These are phyloP conservation scores for Bombus soroeensis DNA, from an alignment of 1,140 invertebrate species.

Conservation along the genomic window DNA sequence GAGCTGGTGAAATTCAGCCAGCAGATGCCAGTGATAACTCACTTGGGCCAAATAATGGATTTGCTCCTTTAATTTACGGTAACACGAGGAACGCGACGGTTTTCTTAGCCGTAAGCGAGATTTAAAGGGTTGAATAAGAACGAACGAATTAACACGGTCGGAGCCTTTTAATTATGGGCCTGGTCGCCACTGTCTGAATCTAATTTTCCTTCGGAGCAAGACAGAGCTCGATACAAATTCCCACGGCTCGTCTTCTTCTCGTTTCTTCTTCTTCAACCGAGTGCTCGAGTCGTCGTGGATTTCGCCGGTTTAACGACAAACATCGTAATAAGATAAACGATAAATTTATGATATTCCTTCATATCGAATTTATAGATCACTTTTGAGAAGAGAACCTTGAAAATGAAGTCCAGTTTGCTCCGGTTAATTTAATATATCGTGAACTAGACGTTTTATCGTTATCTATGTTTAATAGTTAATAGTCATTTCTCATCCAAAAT, in stretches of 20 bases:
- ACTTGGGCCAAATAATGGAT: conserved; percentile 62
- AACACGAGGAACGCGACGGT: conserved; percentile 8
- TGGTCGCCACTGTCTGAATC: conserved; percentile 42
- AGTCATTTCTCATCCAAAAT: neutral
- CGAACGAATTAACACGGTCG: conserved; percentile 58
- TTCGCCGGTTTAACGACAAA: neutral
- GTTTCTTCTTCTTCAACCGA: neutral
- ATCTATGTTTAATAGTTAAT: neutral
- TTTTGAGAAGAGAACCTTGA: too few relatives aligned
- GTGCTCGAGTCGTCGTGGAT: conserved; percentile 5
- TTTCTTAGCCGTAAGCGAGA: conserved; percentile 32
- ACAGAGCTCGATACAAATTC: conserved; percentile 25
- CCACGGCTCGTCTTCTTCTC: neutral
- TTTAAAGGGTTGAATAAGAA: conserved; percentile 61
- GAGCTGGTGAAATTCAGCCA: conserved; percentile 11
- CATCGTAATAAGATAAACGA: neutral
- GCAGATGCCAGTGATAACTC: conserved; percentile 55
- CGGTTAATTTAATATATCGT: too few relatives aligned
- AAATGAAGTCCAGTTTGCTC: too few relatives aligned
- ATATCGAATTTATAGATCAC: too few relatives aligned
- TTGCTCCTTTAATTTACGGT: conserved; percentile 62
- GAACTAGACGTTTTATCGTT: too few relatives aligned
- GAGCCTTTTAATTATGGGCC: conserved; percentile 59
- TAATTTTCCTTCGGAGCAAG: conserved; percentile 4
- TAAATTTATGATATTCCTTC: neutral